These are phyloP conservation scores for Centrocercus urophasianus DNA, from an alignment of 2,113 vertebrate genomes.

Conservation along the genomic window DNA sequence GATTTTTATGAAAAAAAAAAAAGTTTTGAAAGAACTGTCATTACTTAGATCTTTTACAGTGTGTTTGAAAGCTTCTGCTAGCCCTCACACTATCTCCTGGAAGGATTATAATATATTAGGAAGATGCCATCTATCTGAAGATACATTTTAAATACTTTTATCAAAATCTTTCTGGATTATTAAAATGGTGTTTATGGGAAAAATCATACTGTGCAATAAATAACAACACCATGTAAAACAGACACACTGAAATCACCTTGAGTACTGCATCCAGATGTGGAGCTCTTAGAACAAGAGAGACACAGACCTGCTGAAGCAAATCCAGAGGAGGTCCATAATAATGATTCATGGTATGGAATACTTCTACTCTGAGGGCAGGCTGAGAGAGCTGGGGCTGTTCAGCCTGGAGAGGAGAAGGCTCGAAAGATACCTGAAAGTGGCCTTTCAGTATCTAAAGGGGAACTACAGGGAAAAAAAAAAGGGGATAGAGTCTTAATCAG, in stretches of 20 bases:
- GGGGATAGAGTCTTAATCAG: too few relatives aligned
- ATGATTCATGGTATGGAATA: too few relatives aligned
- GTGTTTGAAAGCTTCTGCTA: slow-evolving; percentile 3
- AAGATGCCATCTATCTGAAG: not conserved
- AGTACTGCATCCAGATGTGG: too few relatives aligned
- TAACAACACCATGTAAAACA: not conserved
- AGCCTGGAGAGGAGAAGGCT: too few relatives aligned
- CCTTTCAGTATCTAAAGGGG: too few relatives aligned
- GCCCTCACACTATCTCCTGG: not conserved
- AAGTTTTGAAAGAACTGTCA: slow-evolving; percentile 21
- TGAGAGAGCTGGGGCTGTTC: too few relatives aligned
- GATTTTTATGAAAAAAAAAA: slow-evolving; percentile 25
- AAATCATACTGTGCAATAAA: not conserved
- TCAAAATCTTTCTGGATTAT: not conserved
- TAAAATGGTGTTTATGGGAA: not conserved
- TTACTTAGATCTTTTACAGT: not conserved
- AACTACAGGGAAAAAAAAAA: too few relatives aligned
- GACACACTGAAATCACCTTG: not conserved
- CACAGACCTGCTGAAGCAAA: too few relatives aligned
- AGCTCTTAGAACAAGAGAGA: too few relatives aligned
- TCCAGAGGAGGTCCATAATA: too few relatives aligned
- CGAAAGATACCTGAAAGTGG: too few relatives aligned
- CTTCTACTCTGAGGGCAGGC: too few relatives aligned
- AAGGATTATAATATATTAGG: slow-evolving; percentile 9
- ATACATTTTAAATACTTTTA: slow-evolving; percentile 23